Base-by-base conservation (phyloP, 2,797 vertebrate species). In the Alfaro cultratus region DNA sequence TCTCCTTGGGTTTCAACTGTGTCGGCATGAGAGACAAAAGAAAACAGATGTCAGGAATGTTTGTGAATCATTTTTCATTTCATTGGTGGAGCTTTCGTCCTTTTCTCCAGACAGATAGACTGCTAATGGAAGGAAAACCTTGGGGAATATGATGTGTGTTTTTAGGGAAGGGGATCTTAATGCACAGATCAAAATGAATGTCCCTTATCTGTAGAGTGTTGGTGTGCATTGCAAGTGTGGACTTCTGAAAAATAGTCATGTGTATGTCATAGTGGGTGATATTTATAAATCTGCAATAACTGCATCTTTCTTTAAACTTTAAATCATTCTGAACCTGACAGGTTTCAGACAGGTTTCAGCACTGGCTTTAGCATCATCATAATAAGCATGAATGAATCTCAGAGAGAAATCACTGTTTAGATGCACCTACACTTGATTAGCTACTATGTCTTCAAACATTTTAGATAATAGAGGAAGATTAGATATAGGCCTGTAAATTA, bases 1-100 rank as follows among this genome's bases (percentile, higher is more conserved):
- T 86, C 91, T 90, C 85, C 88, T 87, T 71, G 83, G 91, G 82
- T 92, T 91, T 93, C 89, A 67, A 83, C 89, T 73, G 82, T 85
- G 83, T 92, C 75, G 85, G 85, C 81, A 80, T 73, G 77, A 81
- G 84, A 89, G 89, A 88, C 86, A 89, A 93, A 94, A 93, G 93
- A 85, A 94, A 96, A 94, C 94, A 95, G 93, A 95, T 95, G 94
- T 94, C 82, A 81, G 79, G 74, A 87, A 85, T 93, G 93, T 94
- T 94, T 93, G 89, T 45, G 46, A 80, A 90, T 89, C 87, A 87
- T 95, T 94, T 90, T 90, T 95, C 91, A 92, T 88, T 87, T 82
- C 79, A 43, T 86, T 80, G 78, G 78, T 77, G 74, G 51, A 53
- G 75, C 81, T 87, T 83, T 81, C 46, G 76, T 77, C 74, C 85